phyloP scores from a whole-genome alignment of 2,113 vertebrate genomes.

The Gila orcuttii region DNA sequence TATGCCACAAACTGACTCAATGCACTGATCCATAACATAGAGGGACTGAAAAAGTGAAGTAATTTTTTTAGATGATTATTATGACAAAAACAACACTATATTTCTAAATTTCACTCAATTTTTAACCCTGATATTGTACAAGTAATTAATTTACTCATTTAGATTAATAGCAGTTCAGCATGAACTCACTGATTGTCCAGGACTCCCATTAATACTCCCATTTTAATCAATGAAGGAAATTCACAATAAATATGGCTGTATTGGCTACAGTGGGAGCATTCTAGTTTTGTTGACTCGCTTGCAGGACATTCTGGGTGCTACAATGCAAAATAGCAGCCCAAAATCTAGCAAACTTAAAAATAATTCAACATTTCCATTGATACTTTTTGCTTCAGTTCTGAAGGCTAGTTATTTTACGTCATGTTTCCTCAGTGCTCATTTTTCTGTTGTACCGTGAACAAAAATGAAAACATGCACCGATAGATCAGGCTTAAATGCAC shows the following conservation, averaged over 20 bases:
- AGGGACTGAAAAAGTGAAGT: not conserved
- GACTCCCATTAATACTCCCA: not conserved
- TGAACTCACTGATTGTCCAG: not conserved
- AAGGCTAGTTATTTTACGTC: no score
- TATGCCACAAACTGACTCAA: slow-evolving; percentile 23
- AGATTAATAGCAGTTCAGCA: not conserved
- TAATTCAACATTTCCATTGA: no score
- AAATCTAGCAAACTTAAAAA: no score
- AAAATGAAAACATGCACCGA: no score
- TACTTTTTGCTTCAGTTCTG: no score
- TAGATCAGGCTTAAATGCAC: no score
- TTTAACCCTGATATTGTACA: not conserved
- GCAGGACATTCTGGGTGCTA: no score
- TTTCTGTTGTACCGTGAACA: no score
- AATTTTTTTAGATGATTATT: not conserved
- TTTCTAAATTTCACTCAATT: no score
- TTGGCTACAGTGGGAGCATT: not conserved
- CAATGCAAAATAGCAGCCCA: no score
- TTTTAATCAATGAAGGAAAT: not conserved
- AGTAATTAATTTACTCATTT: not conserved
- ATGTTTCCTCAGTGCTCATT: no score
- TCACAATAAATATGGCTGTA: not conserved
- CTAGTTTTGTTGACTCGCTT: not conserved
- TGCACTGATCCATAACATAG: slow-evolving; percentile 39
- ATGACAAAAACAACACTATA: not conserved